These are phyloP conservation scores for Sarcophilus harrisii DNA, from an alignment of 2,797 vertebrate genomes.

Conservation along the genomic window DNA sequence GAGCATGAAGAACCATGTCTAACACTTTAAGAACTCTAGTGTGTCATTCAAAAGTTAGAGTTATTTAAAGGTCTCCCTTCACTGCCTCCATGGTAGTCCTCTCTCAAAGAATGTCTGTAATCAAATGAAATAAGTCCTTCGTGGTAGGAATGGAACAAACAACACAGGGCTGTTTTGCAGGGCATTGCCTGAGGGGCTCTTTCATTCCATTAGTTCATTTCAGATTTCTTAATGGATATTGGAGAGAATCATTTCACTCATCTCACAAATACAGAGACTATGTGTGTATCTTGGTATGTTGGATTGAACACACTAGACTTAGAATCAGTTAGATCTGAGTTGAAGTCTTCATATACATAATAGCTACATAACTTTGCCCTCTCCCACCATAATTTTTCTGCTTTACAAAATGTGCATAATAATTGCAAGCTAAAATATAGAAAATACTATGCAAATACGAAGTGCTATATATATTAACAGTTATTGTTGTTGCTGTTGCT, in stretches of 20 bases:
- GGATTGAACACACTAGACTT: neutral
- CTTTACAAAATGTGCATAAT: neutral
- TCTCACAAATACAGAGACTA: neutral
- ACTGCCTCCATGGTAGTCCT: neutral
- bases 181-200: neutral
- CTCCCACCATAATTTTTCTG: neutral
- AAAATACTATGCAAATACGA: neutral
- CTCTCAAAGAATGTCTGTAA: neutral
- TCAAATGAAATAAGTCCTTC: neutral
- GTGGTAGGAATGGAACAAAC: neutral
- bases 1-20: neutral
- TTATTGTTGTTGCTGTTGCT: neutral
- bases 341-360: neutral
- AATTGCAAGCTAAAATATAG: neutral
- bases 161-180: neutral
- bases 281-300: neutral
- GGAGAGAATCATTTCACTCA: neutral
- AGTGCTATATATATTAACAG: neutral
- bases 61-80: neutral
- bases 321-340: neutral
- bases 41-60: neutral
- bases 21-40: neutral
- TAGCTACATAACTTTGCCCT: neutral
- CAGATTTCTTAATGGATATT: neutral
- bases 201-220: neutral